A percentile compares a stretch with the other conserved stretches of the same genome.
phyloP scores from a whole-genome alignment of 2,113 vertebrate species.

The Puntigrus tetrazona region DNA sequence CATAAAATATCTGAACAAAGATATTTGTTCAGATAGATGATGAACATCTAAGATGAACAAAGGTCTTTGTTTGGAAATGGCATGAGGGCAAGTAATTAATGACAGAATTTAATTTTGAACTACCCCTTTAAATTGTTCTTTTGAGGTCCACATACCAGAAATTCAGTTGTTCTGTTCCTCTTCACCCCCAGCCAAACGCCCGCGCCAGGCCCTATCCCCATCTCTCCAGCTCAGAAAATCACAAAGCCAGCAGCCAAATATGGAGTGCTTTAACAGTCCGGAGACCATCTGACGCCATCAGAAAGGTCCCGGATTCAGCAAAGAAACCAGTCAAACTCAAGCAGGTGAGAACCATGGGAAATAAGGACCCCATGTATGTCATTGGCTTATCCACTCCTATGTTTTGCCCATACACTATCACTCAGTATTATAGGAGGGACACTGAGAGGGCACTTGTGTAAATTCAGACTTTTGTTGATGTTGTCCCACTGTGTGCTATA shows the following conservation, averaged over 20 bases:
- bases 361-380: not conserved
- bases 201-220: constrained; percentile 76
- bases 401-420: not conserved
- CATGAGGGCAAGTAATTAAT: too few species aligned
- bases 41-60: too few species aligned
- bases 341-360: constrained; percentile 73
- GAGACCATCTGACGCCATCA: constrained; percentile 76
- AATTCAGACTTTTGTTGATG: constrained; percentile 1
- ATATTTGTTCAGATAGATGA: too few species aligned
- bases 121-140: too few species aligned
- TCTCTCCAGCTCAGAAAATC: constrained; percentile 85
- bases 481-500: constrained; percentile 19
- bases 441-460: not conserved
- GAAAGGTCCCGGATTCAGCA: constrained; percentile 72
- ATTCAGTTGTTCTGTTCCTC: not conserved
- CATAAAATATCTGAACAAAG: too few species aligned
- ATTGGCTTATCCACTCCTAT: constrained; percentile 1
- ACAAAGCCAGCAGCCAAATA: constrained; percentile 97
- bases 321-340: constrained; percentile 82
- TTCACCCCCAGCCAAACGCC: constrained; percentile 78
- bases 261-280: constrained; percentile 88
- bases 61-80: too few species aligned
- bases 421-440: not conserved
- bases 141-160: not conserved
- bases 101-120: too few species aligned